Base-by-base conservation (phyloP, 2,888 invertebrate genomes). In the Acronicta leporina region DNA sequence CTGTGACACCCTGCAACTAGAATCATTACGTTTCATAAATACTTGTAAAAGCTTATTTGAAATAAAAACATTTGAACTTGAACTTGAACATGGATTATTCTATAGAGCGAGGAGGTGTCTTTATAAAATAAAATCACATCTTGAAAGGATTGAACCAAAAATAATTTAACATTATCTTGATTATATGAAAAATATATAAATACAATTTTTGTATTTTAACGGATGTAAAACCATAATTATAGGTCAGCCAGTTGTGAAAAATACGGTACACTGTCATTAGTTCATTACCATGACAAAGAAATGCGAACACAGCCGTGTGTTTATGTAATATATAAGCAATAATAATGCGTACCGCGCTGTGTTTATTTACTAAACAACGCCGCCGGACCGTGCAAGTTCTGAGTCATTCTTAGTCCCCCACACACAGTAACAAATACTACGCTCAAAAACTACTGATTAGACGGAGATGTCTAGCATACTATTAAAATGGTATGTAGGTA, bases 331-430 rank as follows among this genome's bases (percentile, higher is more conserved):
- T 35, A 45, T 57, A 35, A 35, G 1, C 35, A 13, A 5, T 35
- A 63, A 73, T 52, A 54, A 55, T 30, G 8, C 48, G 44, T 33
- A 41, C 49, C 47, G 51, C 47, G 46, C 50, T n/a, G 55, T 64
- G 54, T 71, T 71, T 74, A 74, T 74, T 74, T 64, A 75, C 59
- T 49, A 68, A 73, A 63, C 63, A 69, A 38, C 45, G 46, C 45
- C n/a, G 35, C 30, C 55, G 46, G 20, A 57, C 49, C 59, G 56
- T 46, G 44, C 52, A 33, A 63, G 45, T 62, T 46, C 41, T 73
- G 70, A 66, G 56, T 66, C 79, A 75, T 59, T 51, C 9, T 14
- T 46, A 59, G 56, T 50, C 71, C 16, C 61, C 60, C 64, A 68
- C 48, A 27, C 62, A 13, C 9, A 14, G 13, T 8, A 69, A 16